Evolutionary conservation across 2,797 vertebrate genomes (phyloP).

Genomic region (Labeo calbasu): DNA sequence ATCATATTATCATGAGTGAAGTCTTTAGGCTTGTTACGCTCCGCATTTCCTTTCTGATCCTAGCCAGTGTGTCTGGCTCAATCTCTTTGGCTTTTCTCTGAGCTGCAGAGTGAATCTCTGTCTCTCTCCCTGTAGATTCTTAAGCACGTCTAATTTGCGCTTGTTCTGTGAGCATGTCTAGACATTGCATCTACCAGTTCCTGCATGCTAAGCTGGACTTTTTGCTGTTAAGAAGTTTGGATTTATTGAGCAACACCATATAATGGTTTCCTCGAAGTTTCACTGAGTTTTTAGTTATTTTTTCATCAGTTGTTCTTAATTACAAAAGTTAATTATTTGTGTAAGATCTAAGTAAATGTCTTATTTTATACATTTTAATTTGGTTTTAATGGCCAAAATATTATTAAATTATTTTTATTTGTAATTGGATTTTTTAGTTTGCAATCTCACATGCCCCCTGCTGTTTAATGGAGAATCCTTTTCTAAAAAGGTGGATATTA

Average conservation of each 20-base stretch:
- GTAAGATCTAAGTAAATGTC: background rate
- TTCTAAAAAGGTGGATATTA: background rate
- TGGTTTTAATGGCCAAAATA: no score
- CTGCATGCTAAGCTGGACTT: slow-evolving; percentile 18
- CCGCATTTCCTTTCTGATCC: slow-evolving; percentile 2
- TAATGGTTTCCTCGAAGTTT: background rate
- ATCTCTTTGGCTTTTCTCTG: background rate
- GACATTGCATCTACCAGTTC: background rate
- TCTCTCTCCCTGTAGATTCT: background rate
- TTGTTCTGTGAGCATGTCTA: slow-evolving; percentile 15
- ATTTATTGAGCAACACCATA: slow-evolving; percentile 8
- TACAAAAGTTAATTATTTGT: background rate
- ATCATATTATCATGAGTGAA: background rate
- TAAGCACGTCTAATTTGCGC: background rate
- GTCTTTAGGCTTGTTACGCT: background rate
- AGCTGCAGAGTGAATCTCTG: background rate
- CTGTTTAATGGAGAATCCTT: background rate
- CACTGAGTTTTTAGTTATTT: no score
- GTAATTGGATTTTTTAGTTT: background rate
- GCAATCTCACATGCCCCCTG: no score
- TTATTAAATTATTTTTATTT: background rate
- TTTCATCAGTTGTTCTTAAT: background rate
- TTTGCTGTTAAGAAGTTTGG: background rate
- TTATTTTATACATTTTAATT: background rate
- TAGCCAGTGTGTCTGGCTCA: background rate